Conservation (phyloP, 1,140 invertebrate genomes). For the Pristionchus pacificus region DNA sequence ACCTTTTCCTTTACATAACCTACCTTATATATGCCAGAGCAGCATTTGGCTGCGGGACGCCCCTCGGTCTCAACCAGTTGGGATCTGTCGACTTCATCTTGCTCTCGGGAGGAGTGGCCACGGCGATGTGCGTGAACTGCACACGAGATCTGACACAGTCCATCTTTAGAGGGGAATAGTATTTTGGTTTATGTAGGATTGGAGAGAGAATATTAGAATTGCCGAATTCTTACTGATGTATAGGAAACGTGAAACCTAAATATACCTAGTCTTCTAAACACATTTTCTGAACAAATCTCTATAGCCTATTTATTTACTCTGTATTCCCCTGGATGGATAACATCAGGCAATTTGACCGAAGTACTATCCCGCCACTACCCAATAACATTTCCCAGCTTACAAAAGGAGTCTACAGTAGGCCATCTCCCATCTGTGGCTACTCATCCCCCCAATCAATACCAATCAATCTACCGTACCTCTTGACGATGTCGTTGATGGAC, state of each 20-base stretch:
- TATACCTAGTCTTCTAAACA: too few relatives aligned
- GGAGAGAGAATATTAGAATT: background rate
- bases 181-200: background rate
- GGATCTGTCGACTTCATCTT: constrained; percentile 71
- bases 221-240: background rate
- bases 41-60: constrained; percentile 86
- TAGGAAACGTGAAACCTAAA: too few relatives aligned
- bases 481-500: constrained; percentile 76
- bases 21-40: constrained; percentile 80
- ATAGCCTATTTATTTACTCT: too few relatives aligned
- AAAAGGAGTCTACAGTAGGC: too few relatives aligned
- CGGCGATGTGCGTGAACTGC: constrained; percentile 74
- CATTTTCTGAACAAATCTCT: too few relatives aligned
- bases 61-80: constrained; percentile 83
- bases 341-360: too few relatives aligned
- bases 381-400: too few relatives aligned
- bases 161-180: background rate
- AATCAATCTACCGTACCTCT: constrained; percentile 33
- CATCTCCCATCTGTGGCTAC: too few relatives aligned
- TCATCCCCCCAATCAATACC: background rate
- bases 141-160: constrained; percentile 65
- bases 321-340: too few relatives aligned
- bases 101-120: constrained; percentile 71
- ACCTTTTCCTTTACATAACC: constrained; percentile 57
- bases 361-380: too few relatives aligned